Evolutionary conservation across 92 coral and sea anemone species (phyloP).

Genomic region (Epizoanthus scotinus): DNA sequence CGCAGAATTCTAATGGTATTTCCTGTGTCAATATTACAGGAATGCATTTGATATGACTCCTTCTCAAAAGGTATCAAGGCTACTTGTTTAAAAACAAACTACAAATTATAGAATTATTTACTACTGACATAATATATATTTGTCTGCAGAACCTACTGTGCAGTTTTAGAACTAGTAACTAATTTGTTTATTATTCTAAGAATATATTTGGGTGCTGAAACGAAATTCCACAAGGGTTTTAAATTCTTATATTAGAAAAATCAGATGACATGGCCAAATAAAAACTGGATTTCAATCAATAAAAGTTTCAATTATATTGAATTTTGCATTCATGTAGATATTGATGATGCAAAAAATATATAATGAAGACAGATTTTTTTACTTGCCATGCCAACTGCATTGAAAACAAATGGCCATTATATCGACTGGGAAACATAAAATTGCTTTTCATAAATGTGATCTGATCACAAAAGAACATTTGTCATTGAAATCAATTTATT

Average conservation of each 20-base stretch:
- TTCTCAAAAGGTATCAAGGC: background rate
- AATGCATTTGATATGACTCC: slow-evolving; percentile 9
- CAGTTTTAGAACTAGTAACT: background rate
- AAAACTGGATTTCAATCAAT: slow-evolving; percentile 1
- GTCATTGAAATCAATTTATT: slow-evolving; percentile 11
- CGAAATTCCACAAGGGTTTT: slow-evolving; percentile 24
- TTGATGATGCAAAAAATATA: background rate
- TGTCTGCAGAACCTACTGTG: background rate
- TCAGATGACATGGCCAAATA: slow-evolving; percentile 6
- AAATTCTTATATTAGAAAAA: slow-evolving; percentile 16
- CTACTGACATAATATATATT: no score
- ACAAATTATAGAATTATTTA: background rate
- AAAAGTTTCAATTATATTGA: background rate
- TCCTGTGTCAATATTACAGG: slow-evolving; percentile 28
- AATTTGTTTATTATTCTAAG: background rate
- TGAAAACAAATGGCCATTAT: slow-evolving; percentile 5
- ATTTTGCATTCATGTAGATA: background rate
- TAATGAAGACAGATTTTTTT: slow-evolving; percentile 9
- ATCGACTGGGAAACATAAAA: background rate
- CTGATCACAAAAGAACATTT: slow-evolving; percentile 37
- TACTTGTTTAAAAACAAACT: background rate
- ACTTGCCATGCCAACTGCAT: background rate
- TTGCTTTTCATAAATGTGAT: slow-evolving; percentile 18
- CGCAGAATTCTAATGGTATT: slow-evolving; percentile 25
- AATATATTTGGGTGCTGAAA: background rate